Conservation (phyloP, 2,888 invertebrate genomes). For the Calephelis perditalis region DNA sequence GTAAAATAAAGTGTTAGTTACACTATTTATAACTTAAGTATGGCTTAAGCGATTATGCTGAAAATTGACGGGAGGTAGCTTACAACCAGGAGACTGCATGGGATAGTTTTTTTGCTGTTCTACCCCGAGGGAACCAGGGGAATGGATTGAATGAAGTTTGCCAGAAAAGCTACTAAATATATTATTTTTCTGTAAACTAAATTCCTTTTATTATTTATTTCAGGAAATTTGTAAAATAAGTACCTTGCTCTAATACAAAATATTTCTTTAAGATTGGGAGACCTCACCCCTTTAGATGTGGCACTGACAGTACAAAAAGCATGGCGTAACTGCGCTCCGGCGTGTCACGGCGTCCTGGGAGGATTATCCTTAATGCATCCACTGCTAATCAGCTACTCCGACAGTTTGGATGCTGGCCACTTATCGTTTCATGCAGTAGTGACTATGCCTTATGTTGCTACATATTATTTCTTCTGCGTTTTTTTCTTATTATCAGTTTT, state of each 20-base stretch:
- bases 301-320: conserved; percentile 70
- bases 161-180: no score
- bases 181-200: conserved; percentile 9
- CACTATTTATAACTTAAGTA: no score
- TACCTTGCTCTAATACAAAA: no score
- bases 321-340: conserved; percentile 68
- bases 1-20: no score
- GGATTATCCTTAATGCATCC: conserved; percentile 79
- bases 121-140: no score
- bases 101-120: no score
- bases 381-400: conserved; percentile 75
- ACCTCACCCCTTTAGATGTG: conserved; percentile 72
- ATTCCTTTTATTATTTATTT: background rate
- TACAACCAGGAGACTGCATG: no score
- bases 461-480: conserved; percentile 78
- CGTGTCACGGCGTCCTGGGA: conserved; percentile 79
- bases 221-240: background rate
- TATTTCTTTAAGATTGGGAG: conserved; percentile 52
- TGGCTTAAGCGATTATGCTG: no score
- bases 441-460: conserved; percentile 71
- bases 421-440: conserved; percentile 68
- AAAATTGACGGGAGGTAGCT: no score
- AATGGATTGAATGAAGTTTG: no score
- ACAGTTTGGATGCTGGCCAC: conserved; percentile 63
- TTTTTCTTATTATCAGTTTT: conserved; percentile 78